A percentile compares a stretch with the other conserved stretches of the same genome.
Evolutionary conservation across 2,888 invertebrate genomes (phyloP).

Genomic region (Lucinisca nassula): DNA sequence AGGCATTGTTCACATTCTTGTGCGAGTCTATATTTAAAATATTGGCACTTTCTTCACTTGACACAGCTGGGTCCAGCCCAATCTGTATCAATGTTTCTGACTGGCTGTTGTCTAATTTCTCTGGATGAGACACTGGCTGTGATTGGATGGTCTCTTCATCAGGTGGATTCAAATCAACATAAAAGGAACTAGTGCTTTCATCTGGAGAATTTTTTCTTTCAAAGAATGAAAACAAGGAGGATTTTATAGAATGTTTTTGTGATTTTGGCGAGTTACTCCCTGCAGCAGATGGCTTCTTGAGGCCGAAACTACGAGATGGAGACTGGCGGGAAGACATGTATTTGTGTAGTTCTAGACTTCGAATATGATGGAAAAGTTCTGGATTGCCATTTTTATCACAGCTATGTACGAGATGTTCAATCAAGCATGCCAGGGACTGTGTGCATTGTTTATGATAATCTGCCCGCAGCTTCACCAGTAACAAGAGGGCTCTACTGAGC

Average conservation of each 20-base stretch:
- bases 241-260: conserved; percentile 72
- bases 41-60: conserved; percentile 19
- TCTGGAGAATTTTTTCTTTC: conserved; percentile 79
- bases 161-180: conserved; percentile 73
- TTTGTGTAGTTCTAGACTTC: conserved; percentile 70
- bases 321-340: conserved; percentile 54
- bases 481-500: conserved; percentile 75
- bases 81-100: conserved; percentile 72
- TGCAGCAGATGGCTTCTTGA: conserved; percentile 69
- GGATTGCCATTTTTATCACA: conserved; percentile 73
- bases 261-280: conserved; percentile 71
- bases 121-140: conserved; percentile 29
- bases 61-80: conserved; percentile 70
- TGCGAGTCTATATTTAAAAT: background rate
- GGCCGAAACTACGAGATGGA: conserved; percentile 61
- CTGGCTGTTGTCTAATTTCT: conserved; percentile 49
- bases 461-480: conserved; percentile 80
- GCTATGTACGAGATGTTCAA: conserved; percentile 72
- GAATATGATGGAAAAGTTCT: conserved; percentile 75
- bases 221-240: conserved; percentile 80
- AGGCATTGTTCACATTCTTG: background rate
- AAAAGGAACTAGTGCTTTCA: conserved; percentile 79
- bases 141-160: conserved; percentile 17
- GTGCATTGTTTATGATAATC: conserved; percentile 81
- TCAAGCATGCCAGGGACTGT: conserved; percentile 73